Evolutionary conservation across 2,888 invertebrate genomes (phyloP), one percentile per base, ranked within the genome.

Genomic region (Lacanobia oleracea): DNA sequence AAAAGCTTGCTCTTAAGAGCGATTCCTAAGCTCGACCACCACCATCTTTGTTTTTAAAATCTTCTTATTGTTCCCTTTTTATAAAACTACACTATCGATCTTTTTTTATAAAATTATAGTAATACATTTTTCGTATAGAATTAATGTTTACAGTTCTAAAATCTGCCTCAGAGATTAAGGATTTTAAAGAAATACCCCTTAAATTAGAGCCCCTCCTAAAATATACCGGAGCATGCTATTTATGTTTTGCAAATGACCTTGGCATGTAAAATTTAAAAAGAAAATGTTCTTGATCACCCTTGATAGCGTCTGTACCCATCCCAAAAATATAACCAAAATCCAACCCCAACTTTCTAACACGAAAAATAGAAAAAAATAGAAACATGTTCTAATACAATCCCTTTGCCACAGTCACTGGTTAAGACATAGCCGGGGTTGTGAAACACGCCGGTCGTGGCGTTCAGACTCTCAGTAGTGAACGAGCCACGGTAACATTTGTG

Each of bases 381-480:
- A 84, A 40, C 65, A 59, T 62, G 61, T 84, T 86, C 87, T 85
- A 89, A 86, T 89, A 84, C 86, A 80, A 81, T 89, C 91, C 92
- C 91, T 92, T 91, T 87, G 78, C 88, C 86, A 92, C 94, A 93
- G 91, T 93, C 93, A 91, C 93, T 89, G 79, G 87, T 95, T 94
- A 93, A 91, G 94, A 93, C 93, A 95, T 91, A 91, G 87, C 88
- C 88, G 84, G 93, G 92, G 93, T 95, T 95, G 94, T 91, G 95
- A 93, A 94, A 95, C 82, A 88, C 77, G 81, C 75, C 86, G 87
- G 89, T 87, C 75, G 85, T 87, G 68, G 80, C 75, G 84, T 78
- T 83, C 81, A 77, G 80, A 85, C 90, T 90, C 92, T 95, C 95
- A 95, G 95, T 95, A 89, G 92, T 91, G 88, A 87, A 86, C 92